phyloP scores from a whole-genome alignment of 2,888 invertebrate species.

The Sarcophaga variegata region DNA sequence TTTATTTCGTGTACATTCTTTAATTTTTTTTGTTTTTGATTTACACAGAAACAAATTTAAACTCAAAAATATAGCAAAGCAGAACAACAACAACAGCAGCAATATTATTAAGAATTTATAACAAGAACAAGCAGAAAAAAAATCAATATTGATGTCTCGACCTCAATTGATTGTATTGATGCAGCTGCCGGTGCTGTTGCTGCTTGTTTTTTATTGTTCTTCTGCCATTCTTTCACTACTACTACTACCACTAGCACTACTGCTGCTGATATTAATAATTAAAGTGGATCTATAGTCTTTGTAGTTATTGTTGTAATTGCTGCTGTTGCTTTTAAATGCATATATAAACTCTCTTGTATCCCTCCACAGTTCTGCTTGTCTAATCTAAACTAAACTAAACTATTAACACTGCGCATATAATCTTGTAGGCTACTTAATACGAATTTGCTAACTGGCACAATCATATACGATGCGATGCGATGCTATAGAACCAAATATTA shows the following conservation, averaged over 20 bases:
- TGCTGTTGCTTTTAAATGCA: conserved; percentile 31
- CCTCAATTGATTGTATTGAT: conserved; percentile 74
- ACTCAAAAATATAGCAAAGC: conserved; percentile 12
- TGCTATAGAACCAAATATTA: not conserved
- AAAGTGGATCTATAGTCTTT: conserved; percentile 54
- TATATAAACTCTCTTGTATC: not conserved
- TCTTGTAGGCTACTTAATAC: not conserved
- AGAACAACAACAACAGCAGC: conserved; percentile 34
- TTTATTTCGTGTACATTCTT: not conserved
- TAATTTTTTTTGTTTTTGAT: not conserved
- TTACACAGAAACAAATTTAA: not conserved
- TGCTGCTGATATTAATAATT: conserved; percentile 49
- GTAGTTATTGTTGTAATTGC: conserved; percentile 22
- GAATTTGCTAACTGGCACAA: not conserved
- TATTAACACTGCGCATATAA: not conserved
- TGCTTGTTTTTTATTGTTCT: not conserved
- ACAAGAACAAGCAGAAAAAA: conserved; percentile 69
- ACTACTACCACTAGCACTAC: conserved; percentile 10
- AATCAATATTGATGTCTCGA: conserved; percentile 80
- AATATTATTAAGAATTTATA: conserved; percentile 14
- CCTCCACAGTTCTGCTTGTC: not conserved
- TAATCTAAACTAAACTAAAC: not conserved
- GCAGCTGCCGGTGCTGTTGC: conserved; percentile 4
- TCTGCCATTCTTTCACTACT: conserved; percentile 2
- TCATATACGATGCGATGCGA: not conserved